Base-by-base conservation (phyloP, 2,113 vertebrate species). In the Forbesichthys papilliferus region DNA sequence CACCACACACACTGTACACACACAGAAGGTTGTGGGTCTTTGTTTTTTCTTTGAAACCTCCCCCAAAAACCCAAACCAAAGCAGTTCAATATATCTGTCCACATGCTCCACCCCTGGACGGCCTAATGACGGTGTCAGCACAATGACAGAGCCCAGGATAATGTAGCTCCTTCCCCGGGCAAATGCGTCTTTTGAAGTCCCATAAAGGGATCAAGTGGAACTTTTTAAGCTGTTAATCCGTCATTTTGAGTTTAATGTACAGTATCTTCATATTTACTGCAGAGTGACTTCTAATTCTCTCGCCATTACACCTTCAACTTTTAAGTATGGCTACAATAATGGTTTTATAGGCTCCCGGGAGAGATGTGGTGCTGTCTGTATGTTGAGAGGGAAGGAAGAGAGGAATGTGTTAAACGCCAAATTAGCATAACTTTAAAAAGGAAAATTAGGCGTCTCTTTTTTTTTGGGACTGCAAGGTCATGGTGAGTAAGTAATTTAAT, bases 141-240 rank as follows among this genome's bases (percentile, higher is more conserved):
- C 33, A 48, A 59, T 12, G 75, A 77, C 80, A 69, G 68, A 64
- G 73, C 66, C 66, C 1, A 68, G 52, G 84, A 86, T 78, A 85
- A 81, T 68, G 69, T 51, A 63, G 75, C 0, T 3, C 36, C 18
- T 60, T 47, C 68, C 42, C 54, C 54, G 77, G 52, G 63, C 61
- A 34, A 72, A 65, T 66, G 80, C 66, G 62, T 76, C 90, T 90
- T 91, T 91, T 91, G 85, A 90, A 91, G 90, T 88, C 79, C 78
- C 77, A 84, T 86, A 73, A 48, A 71, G 75, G 86, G 81, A 88
- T 88, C 73, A 77, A 72, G 74, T 68, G 52, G 78, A 83, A 84
- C 86, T 65, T 82, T 86, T 87, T 75, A 83, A 86, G 79, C 46
- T 68, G 75, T 83, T 85, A 88, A 86, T 84, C 78, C 79, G 74